A percentile compares a stretch with the other conserved stretches of the same genome.
phyloP scores from a whole-genome alignment of 1,140 invertebrate species.

The Camponotus vicinus region DNA sequence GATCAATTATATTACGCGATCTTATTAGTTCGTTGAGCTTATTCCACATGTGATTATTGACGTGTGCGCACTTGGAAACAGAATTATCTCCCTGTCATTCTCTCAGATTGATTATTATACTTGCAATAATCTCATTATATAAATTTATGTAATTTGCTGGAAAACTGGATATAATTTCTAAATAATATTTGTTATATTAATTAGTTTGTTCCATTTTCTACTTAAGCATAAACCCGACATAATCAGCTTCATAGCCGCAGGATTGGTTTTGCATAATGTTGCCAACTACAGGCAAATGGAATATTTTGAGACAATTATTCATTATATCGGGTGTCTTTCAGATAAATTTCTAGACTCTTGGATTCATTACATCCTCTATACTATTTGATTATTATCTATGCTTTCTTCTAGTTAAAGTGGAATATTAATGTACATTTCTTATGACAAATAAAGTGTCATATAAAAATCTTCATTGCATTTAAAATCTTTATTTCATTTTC shows the following conservation, averaged over 20 bases:
- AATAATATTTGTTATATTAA: conserved; percentile 30
- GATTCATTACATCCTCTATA: conserved; percentile 67
- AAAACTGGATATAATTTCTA: background rate
- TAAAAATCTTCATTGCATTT: background rate
- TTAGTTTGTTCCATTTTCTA: conserved; percentile 18
- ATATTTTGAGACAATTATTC: conserved; percentile 78
- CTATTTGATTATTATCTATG: conserved; percentile 27
- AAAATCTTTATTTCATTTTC: background rate
- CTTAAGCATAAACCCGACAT: background rate
- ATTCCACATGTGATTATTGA: background rate
- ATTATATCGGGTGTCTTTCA: conserved; percentile 66
- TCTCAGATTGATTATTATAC: background rate
- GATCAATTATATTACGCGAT: conserved; percentile 49
- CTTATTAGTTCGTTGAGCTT: conserved; percentile 24
- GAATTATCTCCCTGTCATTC: background rate
- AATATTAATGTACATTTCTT: conserved; percentile 60
- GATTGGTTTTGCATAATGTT: conserved; percentile 35
- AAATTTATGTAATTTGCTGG: background rate
- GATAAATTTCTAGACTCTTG: conserved; percentile 56
- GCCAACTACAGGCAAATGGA: conserved; percentile 62
- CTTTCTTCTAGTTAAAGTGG: conserved; percentile 40
- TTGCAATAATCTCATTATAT: background rate
- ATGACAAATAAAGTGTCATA: conserved; percentile 19
- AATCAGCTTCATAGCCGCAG: conserved; percentile 10
- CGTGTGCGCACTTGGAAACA: background rate